A percentile compares a stretch with the other conserved stretches of the same genome.
Evolutionary conservation across 2,113 vertebrate species (phyloP).

Genomic region (Myrmophylax atrothorax): DNA sequence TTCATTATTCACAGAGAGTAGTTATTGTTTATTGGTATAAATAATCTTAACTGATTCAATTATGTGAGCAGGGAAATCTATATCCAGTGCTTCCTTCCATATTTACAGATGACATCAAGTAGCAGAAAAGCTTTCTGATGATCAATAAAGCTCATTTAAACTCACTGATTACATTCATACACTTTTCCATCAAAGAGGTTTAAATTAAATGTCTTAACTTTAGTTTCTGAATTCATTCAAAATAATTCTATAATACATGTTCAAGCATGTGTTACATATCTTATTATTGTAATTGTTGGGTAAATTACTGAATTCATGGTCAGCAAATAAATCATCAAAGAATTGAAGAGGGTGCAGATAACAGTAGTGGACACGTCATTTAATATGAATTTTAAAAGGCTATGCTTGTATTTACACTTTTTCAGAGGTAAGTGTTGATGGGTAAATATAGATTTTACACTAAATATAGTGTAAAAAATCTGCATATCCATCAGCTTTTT

Average conservation of each 20-base stretch:
- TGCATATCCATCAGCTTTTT: background rate
- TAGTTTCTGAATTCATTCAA: background rate
- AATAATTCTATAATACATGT: background rate
- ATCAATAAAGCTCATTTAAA: slow-evolving; percentile 41
- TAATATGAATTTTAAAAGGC: background rate
- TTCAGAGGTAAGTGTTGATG: background rate
- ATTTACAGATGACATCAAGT: slow-evolving; percentile 17
- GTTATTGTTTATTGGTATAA: background rate
- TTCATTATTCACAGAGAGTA: background rate
- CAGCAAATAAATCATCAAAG: background rate
- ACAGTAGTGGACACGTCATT: background rate
- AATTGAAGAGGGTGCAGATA: background rate
- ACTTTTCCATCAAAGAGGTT: background rate
- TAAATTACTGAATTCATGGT: background rate
- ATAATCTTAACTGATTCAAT: slow-evolving; percentile 24
- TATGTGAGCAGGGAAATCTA: background rate
- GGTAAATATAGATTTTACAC: background rate
- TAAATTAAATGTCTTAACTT: background rate
- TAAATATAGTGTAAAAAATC: background rate
- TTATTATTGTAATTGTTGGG: background rate
- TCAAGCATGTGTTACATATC: background rate
- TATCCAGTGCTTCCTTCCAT: background rate
- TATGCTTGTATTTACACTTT: background rate
- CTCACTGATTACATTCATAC: background rate
- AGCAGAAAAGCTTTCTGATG: slow-evolving; percentile 3